Evolutionary conservation across 2,797 vertebrate genomes (phyloP).

Genomic region (Myripristis murdjan): DNA sequence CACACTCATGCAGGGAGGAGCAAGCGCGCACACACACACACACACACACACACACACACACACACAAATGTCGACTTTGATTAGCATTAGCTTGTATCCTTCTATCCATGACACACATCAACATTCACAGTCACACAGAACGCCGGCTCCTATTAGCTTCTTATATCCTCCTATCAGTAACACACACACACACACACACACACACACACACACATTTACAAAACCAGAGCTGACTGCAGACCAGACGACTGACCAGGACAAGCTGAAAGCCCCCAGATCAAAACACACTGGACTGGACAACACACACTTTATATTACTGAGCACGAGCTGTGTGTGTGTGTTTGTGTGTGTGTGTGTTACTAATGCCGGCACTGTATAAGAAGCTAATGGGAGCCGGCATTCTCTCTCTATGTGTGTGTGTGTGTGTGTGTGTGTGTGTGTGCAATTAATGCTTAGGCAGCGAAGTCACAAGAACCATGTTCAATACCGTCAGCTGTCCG

Average conservation of each 20-base stretch:
- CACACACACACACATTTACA: conserved; percentile 10
- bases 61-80: neutral
- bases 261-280: conserved; percentile 43
- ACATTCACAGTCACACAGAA: neutral
- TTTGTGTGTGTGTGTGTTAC: conserved; percentile 30
- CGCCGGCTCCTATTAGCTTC: conserved; percentile 6
- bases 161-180: conserved; percentile 23
- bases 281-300: conserved; percentile 33
- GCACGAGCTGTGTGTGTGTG: conserved; percentile 10
- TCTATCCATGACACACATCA: conserved; percentile 2
- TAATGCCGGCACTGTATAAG: conserved; percentile 2
- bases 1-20: conserved; percentile 59
- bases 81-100: neutral
- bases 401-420: no score
- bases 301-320: no score
- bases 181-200: conserved; percentile 14
- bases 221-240: conserved; percentile 45
- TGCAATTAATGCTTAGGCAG: conserved; percentile 49
- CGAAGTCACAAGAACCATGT: conserved; percentile 53
- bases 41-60: conserved; percentile 15
- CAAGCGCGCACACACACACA: conserved; percentile 17
- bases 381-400: conserved; percentile 40
- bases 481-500: conserved; percentile 46
- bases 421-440: conserved; percentile 4
- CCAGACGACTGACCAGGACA: conserved; percentile 38